A percentile compares a stretch with the other conserved stretches of the same genome.
These are phyloP conservation scores for Stramonita haemastoma DNA, from an alignment of 2,888 invertebrate genomes.

Conservation along the genomic window DNA sequence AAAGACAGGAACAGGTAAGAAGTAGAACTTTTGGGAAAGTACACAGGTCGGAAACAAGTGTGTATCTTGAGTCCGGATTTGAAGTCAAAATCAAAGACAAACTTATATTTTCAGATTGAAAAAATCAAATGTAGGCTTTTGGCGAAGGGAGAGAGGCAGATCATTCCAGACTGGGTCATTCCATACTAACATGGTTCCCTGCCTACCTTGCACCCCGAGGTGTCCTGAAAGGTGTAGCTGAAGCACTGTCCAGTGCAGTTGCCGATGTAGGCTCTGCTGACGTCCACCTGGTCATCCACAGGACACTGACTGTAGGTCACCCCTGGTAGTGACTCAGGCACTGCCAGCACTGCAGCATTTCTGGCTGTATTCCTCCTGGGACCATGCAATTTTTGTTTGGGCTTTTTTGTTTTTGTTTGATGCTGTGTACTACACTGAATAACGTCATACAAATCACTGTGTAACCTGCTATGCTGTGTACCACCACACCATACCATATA, in stretches of 20 bases:
- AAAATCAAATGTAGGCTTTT: too few relatives aligned
- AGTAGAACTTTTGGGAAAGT: too few relatives aligned
- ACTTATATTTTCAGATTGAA: too few relatives aligned
- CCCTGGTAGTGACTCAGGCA: background rate
- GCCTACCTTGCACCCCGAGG: constrained; percentile 1
- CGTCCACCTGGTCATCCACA: constrained; percentile 32
- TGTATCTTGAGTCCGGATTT: too few relatives aligned
- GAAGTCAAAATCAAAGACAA: too few relatives aligned
- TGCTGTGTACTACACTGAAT: background rate
- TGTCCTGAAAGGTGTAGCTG: background rate
- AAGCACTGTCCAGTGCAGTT: constrained; percentile 43
- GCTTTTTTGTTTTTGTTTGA: background rate
- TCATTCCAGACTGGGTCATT: too few relatives aligned
- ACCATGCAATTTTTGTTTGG: background rate
- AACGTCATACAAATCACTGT: too few relatives aligned
- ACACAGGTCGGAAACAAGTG: too few relatives aligned
- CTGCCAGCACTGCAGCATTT: constrained; percentile 19
- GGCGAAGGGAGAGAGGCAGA: too few relatives aligned
- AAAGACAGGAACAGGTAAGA: too few relatives aligned
- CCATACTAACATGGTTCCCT: too few relatives aligned
- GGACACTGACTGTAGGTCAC: constrained; percentile 41
- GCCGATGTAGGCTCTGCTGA: constrained; percentile 32
- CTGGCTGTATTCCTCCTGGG: background rate
- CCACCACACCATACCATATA: background rate
- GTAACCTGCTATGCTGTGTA: background rate